Evolutionary conservation across 1,140 invertebrate species (phyloP).

Genomic region (Drosophila mojavensis): DNA sequence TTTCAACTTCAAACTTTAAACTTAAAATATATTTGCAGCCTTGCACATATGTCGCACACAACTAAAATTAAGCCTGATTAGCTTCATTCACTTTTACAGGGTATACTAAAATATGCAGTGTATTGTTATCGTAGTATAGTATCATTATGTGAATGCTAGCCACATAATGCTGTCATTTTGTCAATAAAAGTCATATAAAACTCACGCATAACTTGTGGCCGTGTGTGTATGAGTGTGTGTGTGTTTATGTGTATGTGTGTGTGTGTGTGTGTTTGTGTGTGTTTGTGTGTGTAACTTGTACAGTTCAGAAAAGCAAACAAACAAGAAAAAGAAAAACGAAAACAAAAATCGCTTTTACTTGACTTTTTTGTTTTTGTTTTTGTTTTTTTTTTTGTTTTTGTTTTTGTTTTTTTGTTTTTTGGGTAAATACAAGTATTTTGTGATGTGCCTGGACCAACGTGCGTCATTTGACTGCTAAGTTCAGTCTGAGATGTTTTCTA

Average conservation of each 20-base stretch:
- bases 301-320: conserved; percentile 43
- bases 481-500: conserved; percentile 21
- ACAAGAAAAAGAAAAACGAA: not conserved
- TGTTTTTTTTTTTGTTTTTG: conserved; percentile 9
- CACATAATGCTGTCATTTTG: conserved; percentile 46
- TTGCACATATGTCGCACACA: too few relatives aligned
- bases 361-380: not conserved
- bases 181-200: conserved; percentile 56
- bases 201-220: conserved; percentile 38
- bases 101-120: conserved; percentile 11
- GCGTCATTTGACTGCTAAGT: conserved; percentile 51
- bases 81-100: not conserved
- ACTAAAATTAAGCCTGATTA: too few relatives aligned
- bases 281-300: conserved; percentile 29
- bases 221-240: too few relatives aligned
- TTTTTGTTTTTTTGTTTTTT: conserved; percentile 21
- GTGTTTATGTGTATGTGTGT: not conserved
- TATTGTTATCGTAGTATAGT: conserved; percentile 11
- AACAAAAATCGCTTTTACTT: conserved; percentile 42
- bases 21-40: too few relatives aligned
- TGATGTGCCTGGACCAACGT: conserved; percentile 36
- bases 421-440: conserved; percentile 32
- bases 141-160: conserved; percentile 41
- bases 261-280: too few relatives aligned
- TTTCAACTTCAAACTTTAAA: too few relatives aligned